Evolutionary conservation across 2,888 invertebrate genomes (phyloP).

Genomic region (Steinernema carpocapsae): DNA sequence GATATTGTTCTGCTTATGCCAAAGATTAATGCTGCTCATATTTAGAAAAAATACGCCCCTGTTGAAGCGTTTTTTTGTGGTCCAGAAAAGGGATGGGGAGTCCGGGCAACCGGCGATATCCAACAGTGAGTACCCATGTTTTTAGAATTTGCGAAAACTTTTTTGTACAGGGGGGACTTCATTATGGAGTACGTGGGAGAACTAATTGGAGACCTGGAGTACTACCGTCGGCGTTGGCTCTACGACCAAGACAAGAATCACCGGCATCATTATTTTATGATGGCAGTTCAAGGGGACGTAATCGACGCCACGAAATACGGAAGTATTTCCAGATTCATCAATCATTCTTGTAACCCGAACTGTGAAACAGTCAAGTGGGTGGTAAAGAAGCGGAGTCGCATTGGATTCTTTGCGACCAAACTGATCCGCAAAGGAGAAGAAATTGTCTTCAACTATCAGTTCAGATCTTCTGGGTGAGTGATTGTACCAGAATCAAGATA

Average conservation of each 20-base stretch:
- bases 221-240: constrained; percentile 77
- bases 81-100: constrained; percentile 87
- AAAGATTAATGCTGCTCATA: too few species aligned
- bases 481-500: constrained; percentile 19
- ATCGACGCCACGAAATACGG: constrained; percentile 95
- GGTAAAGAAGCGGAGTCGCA: constrained; percentile 79
- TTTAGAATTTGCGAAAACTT: constrained; percentile 6
- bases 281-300: constrained; percentile 76
- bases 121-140: constrained; percentile 75
- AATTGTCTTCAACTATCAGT: constrained; percentile 95
- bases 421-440: constrained; percentile 85
- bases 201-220: constrained; percentile 76
- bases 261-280: constrained; percentile 39
- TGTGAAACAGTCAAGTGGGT: constrained; percentile 88
- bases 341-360: constrained; percentile 97
- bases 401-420: constrained; percentile 90
- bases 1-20: too few species aligned
- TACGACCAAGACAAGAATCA: constrained; percentile 77
- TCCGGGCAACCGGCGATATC: constrained; percentile 80
- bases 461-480: constrained; percentile 90
- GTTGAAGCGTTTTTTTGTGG: constrained; percentile 82
- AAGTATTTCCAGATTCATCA: constrained; percentile 92
- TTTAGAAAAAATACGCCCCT: constrained; percentile 78
- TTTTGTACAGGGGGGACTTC: constrained; percentile 77
- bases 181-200: constrained; percentile 98